phyloP scores from a whole-genome alignment of 2,797 vertebrate species.

The Poeciliopsis paucimaculata region DNA sequence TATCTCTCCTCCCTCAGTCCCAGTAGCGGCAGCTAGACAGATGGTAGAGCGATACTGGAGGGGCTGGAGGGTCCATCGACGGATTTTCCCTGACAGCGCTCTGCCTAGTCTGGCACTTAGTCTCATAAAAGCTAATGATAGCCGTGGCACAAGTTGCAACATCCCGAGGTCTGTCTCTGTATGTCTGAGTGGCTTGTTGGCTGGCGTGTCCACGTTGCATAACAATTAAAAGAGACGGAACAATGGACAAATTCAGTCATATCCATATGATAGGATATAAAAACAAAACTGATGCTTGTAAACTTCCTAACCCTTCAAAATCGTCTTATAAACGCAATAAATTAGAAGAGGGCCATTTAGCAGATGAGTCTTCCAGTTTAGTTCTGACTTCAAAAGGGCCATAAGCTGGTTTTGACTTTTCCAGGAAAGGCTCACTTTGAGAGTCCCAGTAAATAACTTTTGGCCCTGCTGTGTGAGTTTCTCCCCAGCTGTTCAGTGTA shows the following conservation, averaged over 20 bases:
- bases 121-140: slow-evolving; percentile 33
- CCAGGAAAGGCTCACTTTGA: background rate
- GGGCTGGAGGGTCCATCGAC: slow-evolving; percentile 34
- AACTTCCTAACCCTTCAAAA: background rate
- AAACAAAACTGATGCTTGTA: background rate
- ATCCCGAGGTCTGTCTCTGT: background rate
- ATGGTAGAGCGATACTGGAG: slow-evolving; percentile 52
- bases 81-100: slow-evolving; percentile 41
- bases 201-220: background rate
- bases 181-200: slow-evolving; percentile 4
- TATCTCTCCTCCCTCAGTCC: slow-evolving; percentile 9
- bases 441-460: background rate
- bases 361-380: slow-evolving; percentile 4
- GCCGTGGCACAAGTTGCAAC: slow-evolving; percentile 20
- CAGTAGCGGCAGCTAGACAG: slow-evolving; percentile 49
- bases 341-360: background rate
- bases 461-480: slow-evolving; percentile 5
- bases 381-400: background rate
- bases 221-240: background rate
- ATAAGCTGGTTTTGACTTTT: background rate
- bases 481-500: background rate
- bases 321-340: background rate
- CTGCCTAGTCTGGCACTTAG: slow-evolving; percentile 25
- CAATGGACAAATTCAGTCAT: slow-evolving; percentile 1
- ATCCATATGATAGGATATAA: no score